A percentile compares a stretch with the other conserved stretches of the same genome.
Evolutionary conservation across 2,113 vertebrate genomes (phyloP).

Genomic region (Xiphophorus hellerii): DNA sequence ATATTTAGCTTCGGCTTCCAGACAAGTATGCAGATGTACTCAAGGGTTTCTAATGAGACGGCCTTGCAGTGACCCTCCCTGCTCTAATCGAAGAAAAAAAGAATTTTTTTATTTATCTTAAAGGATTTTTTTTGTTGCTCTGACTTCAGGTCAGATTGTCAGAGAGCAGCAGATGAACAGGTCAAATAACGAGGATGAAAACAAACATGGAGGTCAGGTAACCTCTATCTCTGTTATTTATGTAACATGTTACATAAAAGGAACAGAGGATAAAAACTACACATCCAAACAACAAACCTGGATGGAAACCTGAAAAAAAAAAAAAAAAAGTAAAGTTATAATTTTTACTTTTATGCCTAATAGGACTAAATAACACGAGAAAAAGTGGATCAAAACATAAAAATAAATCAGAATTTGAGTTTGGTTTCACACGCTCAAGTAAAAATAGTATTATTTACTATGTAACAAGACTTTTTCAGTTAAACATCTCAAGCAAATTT

Average conservation of each 20-base stretch:
- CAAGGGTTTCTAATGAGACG: slow-evolving; percentile 31
- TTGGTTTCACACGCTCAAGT: too few species aligned
- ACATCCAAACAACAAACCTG: not conserved
- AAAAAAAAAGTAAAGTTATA: not conserved
- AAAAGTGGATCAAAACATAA: not conserved
- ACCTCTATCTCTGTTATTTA: too few species aligned
- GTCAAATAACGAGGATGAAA: slow-evolving; percentile 21
- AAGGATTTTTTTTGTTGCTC: not conserved
- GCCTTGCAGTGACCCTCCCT: slow-evolving; percentile 27
- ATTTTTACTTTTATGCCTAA: not conserved
- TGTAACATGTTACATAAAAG: not conserved
- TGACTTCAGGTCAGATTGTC: slow-evolving; percentile 15
- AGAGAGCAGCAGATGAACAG: not conserved
- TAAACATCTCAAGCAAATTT: too few species aligned
- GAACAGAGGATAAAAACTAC: too few species aligned
- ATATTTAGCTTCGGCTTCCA: slow-evolving; percentile 22
- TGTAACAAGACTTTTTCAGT: too few species aligned
- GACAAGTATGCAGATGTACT: slow-evolving; percentile 24
- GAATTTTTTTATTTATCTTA: slow-evolving; percentile 10
- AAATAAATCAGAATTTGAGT: not conserved
- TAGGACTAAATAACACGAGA: not conserved
- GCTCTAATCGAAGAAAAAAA: slow-evolving; percentile 13
- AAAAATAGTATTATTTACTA: too few species aligned
- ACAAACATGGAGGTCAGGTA: slow-evolving; percentile 11
- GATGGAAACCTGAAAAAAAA: not conserved